Evolutionary conservation across 2,888 invertebrate species (phyloP).

Genomic region (Eubasilissa splendida): DNA sequence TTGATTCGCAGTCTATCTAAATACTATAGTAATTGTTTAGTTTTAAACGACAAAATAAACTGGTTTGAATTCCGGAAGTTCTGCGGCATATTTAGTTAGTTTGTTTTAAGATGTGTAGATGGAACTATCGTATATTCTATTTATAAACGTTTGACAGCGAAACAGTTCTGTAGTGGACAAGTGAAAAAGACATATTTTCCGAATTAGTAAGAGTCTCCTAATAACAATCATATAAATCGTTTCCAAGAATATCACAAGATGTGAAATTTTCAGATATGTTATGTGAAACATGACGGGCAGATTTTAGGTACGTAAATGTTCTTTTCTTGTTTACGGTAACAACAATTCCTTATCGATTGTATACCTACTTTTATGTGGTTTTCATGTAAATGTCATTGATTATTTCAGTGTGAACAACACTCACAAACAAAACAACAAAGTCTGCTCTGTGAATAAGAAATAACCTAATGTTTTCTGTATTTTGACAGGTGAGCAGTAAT

Average conservation of each 20-base stretch:
- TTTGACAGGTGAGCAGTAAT: conserved; percentile 27
- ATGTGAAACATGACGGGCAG: neutral
- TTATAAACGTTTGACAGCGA: conserved; percentile 43
- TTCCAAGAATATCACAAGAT: conserved; percentile 10
- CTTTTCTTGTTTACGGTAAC: neutral
- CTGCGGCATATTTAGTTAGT: conserved; percentile 29
- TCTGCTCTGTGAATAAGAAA: no score
- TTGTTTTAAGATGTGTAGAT: conserved; percentile 28
- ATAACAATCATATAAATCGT: neutral
- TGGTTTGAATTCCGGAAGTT: conserved; percentile 27
- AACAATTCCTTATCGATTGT: neutral
- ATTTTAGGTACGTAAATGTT: conserved; percentile 9
- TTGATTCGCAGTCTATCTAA: no score
- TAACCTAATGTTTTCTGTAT: neutral
- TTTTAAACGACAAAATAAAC: conserved; percentile 5
- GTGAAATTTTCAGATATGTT: conserved; percentile 14
- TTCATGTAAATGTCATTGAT: no score
- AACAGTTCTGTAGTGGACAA: conserved; percentile 5
- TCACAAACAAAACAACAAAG: no score
- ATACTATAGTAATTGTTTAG: neutral
- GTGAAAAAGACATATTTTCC: conserved; percentile 34
- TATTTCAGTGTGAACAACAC: no score
- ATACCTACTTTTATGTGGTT: no score
- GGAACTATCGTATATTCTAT: conserved; percentile 44
- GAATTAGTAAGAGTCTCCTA: conserved; percentile 33